Percentiles rank a stretch among this genome's conserved stretches.
Evolutionary conservation across 2,113 vertebrate species (phyloP).

Genomic region (Chrysemys picta): DNA sequence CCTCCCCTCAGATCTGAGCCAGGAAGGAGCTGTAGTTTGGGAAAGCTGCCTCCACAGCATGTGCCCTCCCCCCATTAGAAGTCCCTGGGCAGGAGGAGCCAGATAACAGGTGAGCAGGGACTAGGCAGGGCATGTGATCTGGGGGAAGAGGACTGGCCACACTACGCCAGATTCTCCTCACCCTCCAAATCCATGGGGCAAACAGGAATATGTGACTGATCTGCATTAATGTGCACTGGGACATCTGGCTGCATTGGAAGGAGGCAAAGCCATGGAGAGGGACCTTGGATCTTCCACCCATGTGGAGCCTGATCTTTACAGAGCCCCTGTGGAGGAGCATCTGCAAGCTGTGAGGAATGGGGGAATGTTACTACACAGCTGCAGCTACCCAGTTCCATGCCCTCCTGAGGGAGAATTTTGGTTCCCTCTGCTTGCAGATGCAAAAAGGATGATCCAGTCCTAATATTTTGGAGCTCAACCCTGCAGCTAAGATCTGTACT

Average conservation of each 20-base stretch:
- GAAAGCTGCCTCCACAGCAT: not conserved
- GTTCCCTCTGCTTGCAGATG: not conserved
- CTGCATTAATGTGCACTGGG: not conserved
- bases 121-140: not conserved
- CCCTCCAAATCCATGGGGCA: not conserved
- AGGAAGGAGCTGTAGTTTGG: not conserved
- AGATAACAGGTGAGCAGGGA: not conserved
- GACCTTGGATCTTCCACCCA: not conserved
- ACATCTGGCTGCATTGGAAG: not conserved
- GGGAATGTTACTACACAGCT: not conserved
- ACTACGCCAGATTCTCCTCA: not conserved
- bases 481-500: accelerated
- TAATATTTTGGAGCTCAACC: not conserved
- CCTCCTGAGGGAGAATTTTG: not conserved
- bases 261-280: not conserved
- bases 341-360: not conserved
- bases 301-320: not conserved
- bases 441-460: not conserved
- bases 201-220: not conserved
- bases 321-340: not conserved
- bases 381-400: not conserved
- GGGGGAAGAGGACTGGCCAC: no score
- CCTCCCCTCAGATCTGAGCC: not conserved
- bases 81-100: not conserved
- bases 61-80: no score